Evolutionary conservation across 1,140 invertebrate species (phyloP).

Genomic region (Parasteatoda tepidariorum): DNA sequence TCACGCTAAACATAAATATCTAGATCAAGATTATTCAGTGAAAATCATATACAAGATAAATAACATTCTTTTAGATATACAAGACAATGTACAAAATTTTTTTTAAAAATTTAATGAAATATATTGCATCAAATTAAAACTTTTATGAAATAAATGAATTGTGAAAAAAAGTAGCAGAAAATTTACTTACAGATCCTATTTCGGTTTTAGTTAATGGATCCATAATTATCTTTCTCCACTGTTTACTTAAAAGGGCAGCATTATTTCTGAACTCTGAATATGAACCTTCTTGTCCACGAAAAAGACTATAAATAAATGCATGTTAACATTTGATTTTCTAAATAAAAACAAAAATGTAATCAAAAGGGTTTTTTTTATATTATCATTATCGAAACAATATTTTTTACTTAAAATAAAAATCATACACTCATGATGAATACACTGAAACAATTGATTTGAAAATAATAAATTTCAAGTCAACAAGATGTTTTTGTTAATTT

Average conservation of each 20-base stretch:
- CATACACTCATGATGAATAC: not conserved
- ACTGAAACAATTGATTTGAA: no score
- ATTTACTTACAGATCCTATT: slow-evolving; percentile 74
- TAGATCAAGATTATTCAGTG: not conserved
- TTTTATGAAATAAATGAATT: not conserved
- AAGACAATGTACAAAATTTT: no score
- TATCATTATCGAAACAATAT: not conserved
- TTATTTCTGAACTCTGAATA: slow-evolving; percentile 75
- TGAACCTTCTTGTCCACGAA: slow-evolving; percentile 72
- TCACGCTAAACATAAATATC: not conserved
- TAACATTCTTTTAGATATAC: no score
- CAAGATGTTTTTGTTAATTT: no score
- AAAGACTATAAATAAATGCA: slow-evolving; percentile 72
- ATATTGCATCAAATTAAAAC: no score
- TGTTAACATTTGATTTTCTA: not conserved
- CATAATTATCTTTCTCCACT: slow-evolving; percentile 84
- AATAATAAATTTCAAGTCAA: no score
- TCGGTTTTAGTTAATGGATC: slow-evolving; percentile 82
- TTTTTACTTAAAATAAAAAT: not conserved
- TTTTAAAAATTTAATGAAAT: no score
- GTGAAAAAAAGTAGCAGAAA: not conserved
- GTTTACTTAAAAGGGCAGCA: slow-evolving; percentile 73
- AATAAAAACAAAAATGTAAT: not conserved
- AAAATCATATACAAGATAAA: no score
- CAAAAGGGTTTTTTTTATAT: not conserved